Evolutionary conservation across 2,797 vertebrate genomes (phyloP), one percentile per base, ranked within the genome.

Genomic region (Pteronotus mesoamericanus): DNA sequence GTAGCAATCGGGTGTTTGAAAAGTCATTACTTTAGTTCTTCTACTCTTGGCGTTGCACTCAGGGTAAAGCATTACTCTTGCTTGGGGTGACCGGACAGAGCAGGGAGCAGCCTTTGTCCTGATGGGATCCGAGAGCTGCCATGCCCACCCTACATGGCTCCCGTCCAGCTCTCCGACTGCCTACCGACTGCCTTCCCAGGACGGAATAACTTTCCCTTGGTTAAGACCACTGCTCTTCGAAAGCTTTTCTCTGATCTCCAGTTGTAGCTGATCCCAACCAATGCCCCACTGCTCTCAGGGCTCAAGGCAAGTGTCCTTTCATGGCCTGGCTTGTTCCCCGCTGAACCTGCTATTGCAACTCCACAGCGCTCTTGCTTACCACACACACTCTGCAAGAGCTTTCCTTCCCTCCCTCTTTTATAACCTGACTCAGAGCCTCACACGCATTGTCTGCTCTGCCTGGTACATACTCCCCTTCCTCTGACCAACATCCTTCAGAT

Each of bases 371-470:
- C 69, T 21, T 24, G 24, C 10, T 53, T 10, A n/a, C 64, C 80
- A 6, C 11, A 42, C 59, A 9, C 26, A 11, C 12, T 0, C 1
- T 26, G 29, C 22, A 11, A 1, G 4, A 51, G 39, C 24, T 37
- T 34, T 21, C 42, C 4, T 18, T 37, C 29, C 2, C 3, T 39
- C 34, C 71, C 15, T 61, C 16, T 22, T 2, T 24, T 2, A 9
- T 16, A 9, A 39, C 15, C 32, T 21, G 24, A 22, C 12, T 6
- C 2, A 4, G 42, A 68, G 18, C 44, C 44, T n/a, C 11, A 15
- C 37, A 6, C 10, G 3, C 22, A n/a, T 15, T 18, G 18, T 37
- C 29, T 77, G 29, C 32, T 34, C 44, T 4, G 9, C 26, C 51
- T 77, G 46, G 9, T 4, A 12, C 3, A 0, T 46, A 53, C 12